Percentiles rank a stretch among this genome's conserved stretches.
These are phyloP conservation scores for Dilophus febrilis DNA, from an alignment of 2,888 invertebrate genomes.

Conservation along the genomic window DNA sequence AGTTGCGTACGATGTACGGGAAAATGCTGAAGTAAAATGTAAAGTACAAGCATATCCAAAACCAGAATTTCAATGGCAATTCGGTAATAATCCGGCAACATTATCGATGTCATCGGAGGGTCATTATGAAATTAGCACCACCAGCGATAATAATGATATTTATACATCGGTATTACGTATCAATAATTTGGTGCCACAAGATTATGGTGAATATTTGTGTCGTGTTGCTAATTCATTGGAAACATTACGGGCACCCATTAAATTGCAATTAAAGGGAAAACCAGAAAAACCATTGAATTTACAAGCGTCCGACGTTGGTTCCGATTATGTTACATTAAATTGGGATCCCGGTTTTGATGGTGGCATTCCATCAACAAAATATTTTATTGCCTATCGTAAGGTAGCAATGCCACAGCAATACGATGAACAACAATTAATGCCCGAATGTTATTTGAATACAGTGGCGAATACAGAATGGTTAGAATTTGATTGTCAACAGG, in stretches of 20 bases:
- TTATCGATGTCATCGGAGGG: slow-evolving; percentile 65
- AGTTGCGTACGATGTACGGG: slow-evolving; percentile 71
- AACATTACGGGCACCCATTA: slow-evolving; percentile 54
- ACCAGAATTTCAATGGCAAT: slow-evolving; percentile 86
- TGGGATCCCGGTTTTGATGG: slow-evolving; percentile 90
- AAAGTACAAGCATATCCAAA: slow-evolving; percentile 83
- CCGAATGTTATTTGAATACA: slow-evolving; percentile 41
- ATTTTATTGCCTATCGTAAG: slow-evolving; percentile 66
- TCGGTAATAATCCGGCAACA: slow-evolving; percentile 54
- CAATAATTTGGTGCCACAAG: slow-evolving; percentile 56
- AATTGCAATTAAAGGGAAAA: slow-evolving; percentile 69
- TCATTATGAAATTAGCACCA: slow-evolving; percentile 70
- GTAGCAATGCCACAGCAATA: slow-evolving; percentile 35
- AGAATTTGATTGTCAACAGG: slow-evolving; percentile 70
- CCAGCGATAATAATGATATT: slow-evolving; percentile 66
- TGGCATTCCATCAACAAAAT: slow-evolving; percentile 70
- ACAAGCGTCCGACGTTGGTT: slow-evolving; percentile 54
- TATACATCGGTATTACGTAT: slow-evolving; percentile 64
- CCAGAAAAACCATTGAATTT: slow-evolving; percentile 68
- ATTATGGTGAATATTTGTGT: slow-evolving; percentile 86
- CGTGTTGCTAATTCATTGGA: slow-evolving; percentile 72
- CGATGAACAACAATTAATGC: slow-evolving; percentile 38
- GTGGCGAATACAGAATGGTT: slow-evolving; percentile 50
- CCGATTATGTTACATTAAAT: slow-evolving; percentile 58
- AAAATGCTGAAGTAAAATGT: slow-evolving; percentile 74